phyloP scores from a whole-genome alignment of 2,113 vertebrate species.

The Calypte anna region DNA sequence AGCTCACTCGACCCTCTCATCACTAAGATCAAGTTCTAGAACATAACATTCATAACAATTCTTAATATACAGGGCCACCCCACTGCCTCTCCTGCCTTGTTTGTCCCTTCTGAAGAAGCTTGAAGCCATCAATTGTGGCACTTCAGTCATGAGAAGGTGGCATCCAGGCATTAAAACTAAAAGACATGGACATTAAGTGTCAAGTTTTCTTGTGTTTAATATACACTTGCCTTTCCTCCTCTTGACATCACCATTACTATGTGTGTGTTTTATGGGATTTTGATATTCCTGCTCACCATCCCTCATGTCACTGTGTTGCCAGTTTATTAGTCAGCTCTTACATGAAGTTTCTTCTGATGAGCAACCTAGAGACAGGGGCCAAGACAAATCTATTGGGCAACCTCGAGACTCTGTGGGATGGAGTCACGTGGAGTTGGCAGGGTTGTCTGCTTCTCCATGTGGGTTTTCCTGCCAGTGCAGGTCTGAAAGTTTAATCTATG shows the following conservation, averaged over 20 bases:
- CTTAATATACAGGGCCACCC: too few species aligned
- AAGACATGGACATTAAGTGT: neutral
- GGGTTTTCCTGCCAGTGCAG: neutral
- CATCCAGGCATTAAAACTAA: neutral
- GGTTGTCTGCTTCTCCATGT: neutral
- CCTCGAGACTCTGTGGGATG: rapidly evolving
- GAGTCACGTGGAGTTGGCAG: rapidly evolving
- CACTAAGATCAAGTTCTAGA: too few species aligned
- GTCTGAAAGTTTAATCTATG: neutral
- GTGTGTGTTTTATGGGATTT: neutral
- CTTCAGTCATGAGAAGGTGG: neutral
- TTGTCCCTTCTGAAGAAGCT: too few species aligned
- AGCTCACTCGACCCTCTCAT: too few species aligned
- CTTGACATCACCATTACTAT: neutral
- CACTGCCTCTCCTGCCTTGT: too few species aligned
- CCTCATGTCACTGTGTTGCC: neutral
- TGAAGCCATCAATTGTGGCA: neutral
- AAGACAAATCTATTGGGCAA: neutral
- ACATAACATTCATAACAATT: too few species aligned
- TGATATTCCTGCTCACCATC: neutral
- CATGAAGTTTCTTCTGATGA: neutral
- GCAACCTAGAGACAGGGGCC: neutral
- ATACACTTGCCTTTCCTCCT: neutral
- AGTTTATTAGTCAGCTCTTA: neutral
- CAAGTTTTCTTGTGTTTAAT: neutral